These are phyloP conservation scores for Anaspis maculata DNA, from an alignment of 2,888 invertebrate genomes.

Conservation along the genomic window DNA sequence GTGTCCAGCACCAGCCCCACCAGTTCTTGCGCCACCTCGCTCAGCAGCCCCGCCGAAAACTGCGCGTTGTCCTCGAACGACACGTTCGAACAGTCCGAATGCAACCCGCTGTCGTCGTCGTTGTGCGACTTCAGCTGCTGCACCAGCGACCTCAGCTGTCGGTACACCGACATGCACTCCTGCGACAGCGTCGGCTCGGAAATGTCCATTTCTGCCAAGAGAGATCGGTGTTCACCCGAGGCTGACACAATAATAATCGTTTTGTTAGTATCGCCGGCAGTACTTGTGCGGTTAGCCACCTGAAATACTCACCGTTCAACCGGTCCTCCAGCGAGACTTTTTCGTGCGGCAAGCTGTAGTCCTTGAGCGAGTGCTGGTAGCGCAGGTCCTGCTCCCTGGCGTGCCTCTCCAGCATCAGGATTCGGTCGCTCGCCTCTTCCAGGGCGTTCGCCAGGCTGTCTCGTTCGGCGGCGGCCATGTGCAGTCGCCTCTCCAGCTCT, in stretches of 20 bases:
- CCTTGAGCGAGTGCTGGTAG: conserved; percentile 34
- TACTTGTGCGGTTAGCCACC: too few relatives aligned
- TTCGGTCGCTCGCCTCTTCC: conserved; percentile 86
- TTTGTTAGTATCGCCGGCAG: too few relatives aligned
- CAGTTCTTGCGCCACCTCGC: conserved; percentile 67
- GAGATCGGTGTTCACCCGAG: conserved; percentile 49
- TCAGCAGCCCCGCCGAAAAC: conserved; percentile 41
- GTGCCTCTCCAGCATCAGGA: conserved; percentile 75
- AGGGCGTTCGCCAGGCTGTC: conserved; percentile 70
- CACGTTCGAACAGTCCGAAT: conserved; percentile 60
- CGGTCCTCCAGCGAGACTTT: conserved; percentile 38
- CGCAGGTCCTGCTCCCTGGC: conserved; percentile 67
- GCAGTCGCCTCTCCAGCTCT: conserved; percentile 73
- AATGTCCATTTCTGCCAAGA: conserved; percentile 87
- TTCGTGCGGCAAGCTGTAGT: conserved; percentile 38
- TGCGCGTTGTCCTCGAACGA: conserved; percentile 47
- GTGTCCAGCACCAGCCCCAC: conserved; percentile 65
- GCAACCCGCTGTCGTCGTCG: conserved; percentile 66
- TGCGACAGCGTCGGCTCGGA: conserved; percentile 51
- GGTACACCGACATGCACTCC: conserved; percentile 63
- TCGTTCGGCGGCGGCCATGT: conserved; percentile 68
- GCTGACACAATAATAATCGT: conserved; percentile 8
- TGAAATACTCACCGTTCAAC: conserved; percentile 46
- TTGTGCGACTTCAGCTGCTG: conserved; percentile 67
- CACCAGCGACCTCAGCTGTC: conserved; percentile 64